Base-by-base conservation (phyloP, 2,888 invertebrate species). In the Apamea monoglypha region DNA sequence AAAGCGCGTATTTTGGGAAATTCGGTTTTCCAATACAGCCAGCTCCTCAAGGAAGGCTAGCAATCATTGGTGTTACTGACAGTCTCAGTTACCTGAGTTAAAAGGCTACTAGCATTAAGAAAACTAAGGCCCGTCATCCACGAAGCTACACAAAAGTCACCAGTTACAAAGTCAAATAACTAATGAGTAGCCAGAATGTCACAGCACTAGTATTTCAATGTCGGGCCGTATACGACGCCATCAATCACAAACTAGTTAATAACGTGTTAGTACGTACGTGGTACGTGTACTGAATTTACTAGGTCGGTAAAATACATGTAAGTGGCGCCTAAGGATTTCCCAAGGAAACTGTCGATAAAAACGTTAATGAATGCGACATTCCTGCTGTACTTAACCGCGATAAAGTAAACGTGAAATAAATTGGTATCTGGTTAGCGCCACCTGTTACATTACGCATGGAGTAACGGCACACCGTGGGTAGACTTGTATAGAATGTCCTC, bases 341-440 rank as follows among this genome's bases (percentile, higher is more conserved):
- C 64, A 29, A 78, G 36, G n/a, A 78, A 78, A 71, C 3, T 25
- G 36, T 40, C 32, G 7, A 56, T n/a, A 72, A 63, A 78, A 84
- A 81, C 67, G 36, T 0, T 78, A 84, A 68, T 68, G 47, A 78
- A 79, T 63, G 40, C 29, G 36, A 47, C 44, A 84, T 78, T 67
- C 67, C 44, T n/a, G 25, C 25, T 29, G 21, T 21, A 53, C 36
- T 56, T 71, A 61, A 63, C 63, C 14, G 32, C 71, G 63, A 64
- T 84, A 78, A 53, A 83, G 21, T 56, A 21, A 56, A 78, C 66
- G 53, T 71, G 66, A 53, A 77, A 36, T 53, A 78, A 56, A 64
- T 72, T 61, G 47, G 50, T 68, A 72, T 68, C 18, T 32, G 18
- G 59, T 61, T 44, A 47, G 71, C 74, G 59, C 76, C 80, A 77